Evolutionary conservation across 2,888 invertebrate species (phyloP).

Genomic region (Amphipoea lucens): DNA sequence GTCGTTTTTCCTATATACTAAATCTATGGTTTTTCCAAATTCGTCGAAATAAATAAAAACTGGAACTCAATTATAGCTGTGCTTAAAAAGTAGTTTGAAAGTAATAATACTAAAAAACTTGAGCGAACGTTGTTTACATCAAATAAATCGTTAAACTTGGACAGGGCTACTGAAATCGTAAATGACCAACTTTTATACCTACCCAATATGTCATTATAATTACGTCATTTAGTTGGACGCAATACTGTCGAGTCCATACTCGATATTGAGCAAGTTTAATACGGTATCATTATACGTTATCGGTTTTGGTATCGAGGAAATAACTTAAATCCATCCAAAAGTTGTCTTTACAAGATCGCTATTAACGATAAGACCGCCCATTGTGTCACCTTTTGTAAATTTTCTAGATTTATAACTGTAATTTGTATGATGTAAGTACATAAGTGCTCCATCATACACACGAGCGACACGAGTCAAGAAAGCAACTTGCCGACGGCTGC

Average conservation of each 20-base stretch:
- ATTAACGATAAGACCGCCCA: not conserved
- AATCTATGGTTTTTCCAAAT: not conserved
- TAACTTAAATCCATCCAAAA: not conserved
- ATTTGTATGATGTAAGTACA: no score
- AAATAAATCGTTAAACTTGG: not conserved
- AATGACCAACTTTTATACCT: slow-evolving; percentile 17
- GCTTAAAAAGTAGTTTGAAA: not conserved
- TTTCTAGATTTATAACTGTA: not conserved
- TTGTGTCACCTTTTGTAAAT: not conserved
- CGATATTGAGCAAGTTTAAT: not conserved
- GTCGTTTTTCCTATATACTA: not conserved
- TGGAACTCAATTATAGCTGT: not conserved
- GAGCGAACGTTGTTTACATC: not conserved
- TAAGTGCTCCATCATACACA: not conserved
- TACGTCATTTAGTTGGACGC: not conserved
- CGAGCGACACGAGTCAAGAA: not conserved
- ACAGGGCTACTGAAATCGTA: not conserved
- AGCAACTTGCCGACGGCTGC: no score
- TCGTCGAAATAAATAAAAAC: not conserved
- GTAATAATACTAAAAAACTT: slow-evolving; percentile 1
- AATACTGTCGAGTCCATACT: not conserved
- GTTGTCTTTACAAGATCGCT: not conserved
- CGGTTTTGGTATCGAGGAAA: not conserved
- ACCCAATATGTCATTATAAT: not conserved
- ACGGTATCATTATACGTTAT: not conserved